A percentile compares a stretch with the other conserved stretches of the same genome.
These are phyloP conservation scores for Archocentrus centrarchus DNA, from an alignment of 2,113 vertebrate genomes.

Conservation along the genomic window DNA sequence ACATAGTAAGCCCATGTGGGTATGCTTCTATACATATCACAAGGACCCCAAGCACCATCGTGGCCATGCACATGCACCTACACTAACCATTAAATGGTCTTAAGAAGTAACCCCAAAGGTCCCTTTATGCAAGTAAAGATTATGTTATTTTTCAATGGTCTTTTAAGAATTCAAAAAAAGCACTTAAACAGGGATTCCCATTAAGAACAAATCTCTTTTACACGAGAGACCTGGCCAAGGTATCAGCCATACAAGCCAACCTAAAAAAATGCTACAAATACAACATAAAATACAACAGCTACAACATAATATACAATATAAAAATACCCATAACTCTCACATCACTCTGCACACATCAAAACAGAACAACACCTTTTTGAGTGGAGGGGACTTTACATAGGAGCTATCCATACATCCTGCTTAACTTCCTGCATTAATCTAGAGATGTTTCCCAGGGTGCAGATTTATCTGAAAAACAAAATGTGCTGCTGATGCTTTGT, in stretches of 20 bases:
- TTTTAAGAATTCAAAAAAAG: not conserved
- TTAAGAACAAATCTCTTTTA: no score
- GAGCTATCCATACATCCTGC: not conserved
- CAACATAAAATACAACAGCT: not conserved
- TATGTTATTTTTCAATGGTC: not conserved
- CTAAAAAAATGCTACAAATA: not conserved
- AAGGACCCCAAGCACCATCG: not conserved
- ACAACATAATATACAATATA: not conserved
- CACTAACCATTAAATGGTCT: not conserved
- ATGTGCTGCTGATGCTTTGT: not conserved
- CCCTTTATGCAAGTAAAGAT: not conserved
- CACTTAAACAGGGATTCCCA: no score
- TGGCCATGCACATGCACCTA: not conserved
- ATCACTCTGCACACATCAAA: not conserved
- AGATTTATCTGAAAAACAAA: not conserved
- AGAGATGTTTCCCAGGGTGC: not conserved
- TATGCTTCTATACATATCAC: not conserved
- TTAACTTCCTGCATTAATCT: not conserved
- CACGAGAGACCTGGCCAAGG: no score
- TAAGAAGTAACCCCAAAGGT: not conserved
- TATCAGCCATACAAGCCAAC: no score
- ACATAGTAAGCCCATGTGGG: not conserved
- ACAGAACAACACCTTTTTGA: not conserved
- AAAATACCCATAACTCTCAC: not conserved
- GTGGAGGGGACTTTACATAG: not conserved